Evolutionary conservation across 2,113 vertebrate genomes (phyloP).

Genomic region (Cinclus cinclus): DNA sequence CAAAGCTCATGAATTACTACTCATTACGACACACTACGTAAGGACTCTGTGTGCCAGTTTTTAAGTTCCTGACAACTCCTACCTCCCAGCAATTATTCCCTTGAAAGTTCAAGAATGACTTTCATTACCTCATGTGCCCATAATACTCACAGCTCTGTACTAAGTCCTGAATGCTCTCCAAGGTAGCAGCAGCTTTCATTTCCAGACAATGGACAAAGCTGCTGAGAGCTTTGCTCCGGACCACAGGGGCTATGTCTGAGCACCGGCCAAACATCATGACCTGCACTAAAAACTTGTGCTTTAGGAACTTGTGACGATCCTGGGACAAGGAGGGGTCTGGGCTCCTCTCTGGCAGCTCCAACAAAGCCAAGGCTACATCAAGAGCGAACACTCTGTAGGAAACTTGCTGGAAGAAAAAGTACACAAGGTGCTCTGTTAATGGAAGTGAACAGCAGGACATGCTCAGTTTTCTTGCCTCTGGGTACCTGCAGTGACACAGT

Average conservation of each 20-base stretch:
- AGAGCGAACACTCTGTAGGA: constrained; percentile 86
- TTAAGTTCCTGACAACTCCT: not conserved
- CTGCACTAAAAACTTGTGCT: constrained; percentile 88
- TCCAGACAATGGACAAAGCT: constrained; percentile 88
- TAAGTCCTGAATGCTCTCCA: constrained; percentile 78
- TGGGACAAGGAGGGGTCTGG: constrained; percentile 56
- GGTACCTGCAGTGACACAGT: not conserved
- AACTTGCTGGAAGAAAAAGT: constrained; percentile 60
- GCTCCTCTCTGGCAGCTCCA: constrained; percentile 82
- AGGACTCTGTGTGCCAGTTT: not conserved
- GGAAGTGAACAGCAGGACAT: not conserved
- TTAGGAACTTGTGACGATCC: constrained; percentile 74
- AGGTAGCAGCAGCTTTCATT: constrained; percentile 55
- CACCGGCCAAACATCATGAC: constrained; percentile 84
- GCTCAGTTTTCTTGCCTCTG: not conserved
- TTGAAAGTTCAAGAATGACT: not conserved
- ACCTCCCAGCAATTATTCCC: not conserved
- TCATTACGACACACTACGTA: not conserved
- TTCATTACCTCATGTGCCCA: not conserved
- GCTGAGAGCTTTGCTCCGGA: constrained; percentile 86
- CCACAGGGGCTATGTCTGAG: constrained; percentile 80
- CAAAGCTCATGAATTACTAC: not conserved
- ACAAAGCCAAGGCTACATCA: constrained; percentile 85
- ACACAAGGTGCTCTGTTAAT: not conserved
- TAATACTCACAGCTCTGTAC: constrained; percentile 71